Base-by-base conservation (phyloP, 2,888 invertebrate genomes). In the Lysandra coridon region DNA sequence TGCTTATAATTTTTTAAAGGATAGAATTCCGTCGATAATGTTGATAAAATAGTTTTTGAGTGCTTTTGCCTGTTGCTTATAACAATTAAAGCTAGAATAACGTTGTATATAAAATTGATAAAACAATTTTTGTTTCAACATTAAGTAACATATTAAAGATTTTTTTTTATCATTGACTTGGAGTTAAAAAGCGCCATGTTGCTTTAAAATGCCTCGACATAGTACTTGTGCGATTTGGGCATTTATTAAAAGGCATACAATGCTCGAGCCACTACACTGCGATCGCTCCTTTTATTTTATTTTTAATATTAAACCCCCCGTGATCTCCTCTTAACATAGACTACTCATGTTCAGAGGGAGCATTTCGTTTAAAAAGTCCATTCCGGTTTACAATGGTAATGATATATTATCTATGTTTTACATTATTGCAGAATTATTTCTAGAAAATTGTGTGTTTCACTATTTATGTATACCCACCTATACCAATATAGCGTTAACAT, bases 211-310 rank as follows among this genome's bases (percentile, higher is more conserved):
- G 88, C 83, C 86, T 80, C 81, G 73, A 85, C 86, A 86, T 87
- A 81, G 82, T 81, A 87, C 90, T 91, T 85, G 85, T 87, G 89
- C 89, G 91, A 92, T 93, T 92, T 89, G 86, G 90, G 89, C 88
- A 90, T 92, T 93, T 93, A 93, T 93, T 93, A 92, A 91, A 93
- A 90, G 88, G 92, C 93, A 92, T 89, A 93, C 93, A 93, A 92
- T 91, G 88, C 91, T 80, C 60, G 85, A 87, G 85, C 91, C 91
- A 90, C 91, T 91, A 90, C 89, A 90, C 86, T 81, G 86, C 82
- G 89, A 90, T 90, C 89, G 88, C 86, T 83, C 89, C 88, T 88
- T 90, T 89, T 88, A 88, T 92, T 93, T 93, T 93, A 93, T 93
- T 93, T 93, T 93, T 93, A 91, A 92, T 93, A 93, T 92, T 92